A percentile compares a stretch with the other conserved stretches of the same genome.
These are phyloP conservation scores for Galendromus occidentalis DNA, from an alignment of 1,140 invertebrate species.

Conservation along the genomic window DNA sequence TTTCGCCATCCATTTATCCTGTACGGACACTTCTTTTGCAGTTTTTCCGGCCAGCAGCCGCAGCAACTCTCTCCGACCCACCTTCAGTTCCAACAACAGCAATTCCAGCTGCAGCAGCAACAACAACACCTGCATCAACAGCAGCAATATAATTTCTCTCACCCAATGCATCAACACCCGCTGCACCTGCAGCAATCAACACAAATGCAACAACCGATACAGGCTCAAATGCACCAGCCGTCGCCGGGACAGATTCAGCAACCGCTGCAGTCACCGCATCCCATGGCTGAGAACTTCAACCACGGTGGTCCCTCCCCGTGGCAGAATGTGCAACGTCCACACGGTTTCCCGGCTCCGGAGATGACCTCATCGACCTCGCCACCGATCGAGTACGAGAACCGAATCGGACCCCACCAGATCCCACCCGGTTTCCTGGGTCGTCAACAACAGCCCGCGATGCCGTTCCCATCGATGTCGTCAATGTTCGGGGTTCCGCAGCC, in stretches of 20 bases:
- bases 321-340: no score
- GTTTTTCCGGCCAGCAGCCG: neutral
- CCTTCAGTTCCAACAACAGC: neutral
- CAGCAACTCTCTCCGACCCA: neutral
- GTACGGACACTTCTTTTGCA: neutral
- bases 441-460: neutral
- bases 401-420: neutral
- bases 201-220: neutral
- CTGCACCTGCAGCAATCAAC: neutral
- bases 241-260: neutral
- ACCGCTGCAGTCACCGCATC: neutral
- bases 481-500: no score
- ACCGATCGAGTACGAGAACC: no score
- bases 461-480: neutral
- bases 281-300: neutral
- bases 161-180: neutral
- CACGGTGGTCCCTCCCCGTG: neutral
- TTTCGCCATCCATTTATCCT: neutral
- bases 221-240: neutral
- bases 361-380: no score
- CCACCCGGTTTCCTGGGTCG: neutral
- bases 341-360: no score
- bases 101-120: neutral
- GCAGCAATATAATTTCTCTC: neutral
- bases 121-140: neutral